Evolutionary conservation across 2,113 vertebrate species (phyloP), one percentile per base, ranked within the genome.

Genomic region (Axis porcinus): DNA sequence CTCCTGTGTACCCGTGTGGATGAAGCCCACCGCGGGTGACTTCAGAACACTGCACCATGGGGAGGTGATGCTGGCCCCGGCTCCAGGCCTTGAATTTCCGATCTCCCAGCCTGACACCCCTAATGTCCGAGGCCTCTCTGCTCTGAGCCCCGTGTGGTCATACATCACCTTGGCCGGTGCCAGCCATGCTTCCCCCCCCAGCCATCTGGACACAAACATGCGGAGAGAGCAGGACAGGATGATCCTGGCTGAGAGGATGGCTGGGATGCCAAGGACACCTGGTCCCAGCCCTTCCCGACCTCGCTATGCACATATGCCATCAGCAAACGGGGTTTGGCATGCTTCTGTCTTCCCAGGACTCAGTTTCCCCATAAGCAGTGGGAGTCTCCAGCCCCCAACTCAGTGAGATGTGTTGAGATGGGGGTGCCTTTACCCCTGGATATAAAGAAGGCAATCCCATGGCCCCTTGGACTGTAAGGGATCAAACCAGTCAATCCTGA

Each of bases 141-240:
- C 91, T 93, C 94, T 6, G 55, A 96, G 92, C 92, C 95, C 97
- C 62, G 55, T 74, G 97, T 89, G 92, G 97, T 57, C 96, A 86
- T 94, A 86, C 67, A 86, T 94, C 94, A 97, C 83, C 86, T n/a
- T 62, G 91, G 93, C 89, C 30, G 40, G 82, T 94, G 86, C 94
- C 97, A 98, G 82, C 88, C 86, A 88, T 90, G 91, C 94, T 88
- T 79, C 33, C 67, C 89, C 87, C n/a, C 2, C 78, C 28, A 64
- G 95, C 98, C 98, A 98, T 98, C 98, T 98, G 98, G 94, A 97
- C 91, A 97, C 25, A 91, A 94, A 89, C 60, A 91, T 27, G 50
- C 91, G 84, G 50, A 76, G 76, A 74, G 92, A 91, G 64, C 58
- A 79, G 94, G 95, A 94, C 64, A 89, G 90, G 88, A 89, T 58